Percentiles rank a stretch among this genome's conserved stretches.
phyloP scores from a whole-genome alignment of 2,888 invertebrate species.

The Hecatera dysodea region DNA sequence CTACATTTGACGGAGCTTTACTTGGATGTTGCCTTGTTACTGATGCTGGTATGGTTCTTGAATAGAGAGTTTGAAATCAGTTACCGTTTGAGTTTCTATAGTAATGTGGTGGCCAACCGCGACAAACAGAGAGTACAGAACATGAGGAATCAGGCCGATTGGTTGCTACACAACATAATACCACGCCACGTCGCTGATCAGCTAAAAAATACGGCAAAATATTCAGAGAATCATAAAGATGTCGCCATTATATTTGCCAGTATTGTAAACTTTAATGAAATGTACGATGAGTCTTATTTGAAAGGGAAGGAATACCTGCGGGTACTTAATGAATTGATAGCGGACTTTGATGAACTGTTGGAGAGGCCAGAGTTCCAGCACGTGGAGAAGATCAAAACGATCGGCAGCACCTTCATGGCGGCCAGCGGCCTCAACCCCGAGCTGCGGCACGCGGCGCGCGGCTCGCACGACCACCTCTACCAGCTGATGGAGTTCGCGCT shows the following conservation, averaged over 20 bases:
- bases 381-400: slow-evolving; percentile 99
- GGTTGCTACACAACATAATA: slow-evolving; percentile 98
- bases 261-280: slow-evolving; percentile 99
- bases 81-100: slow-evolving; percentile 97
- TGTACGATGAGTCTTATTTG: slow-evolving; percentile 99
- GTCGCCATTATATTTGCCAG: slow-evolving; percentile 99
- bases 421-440: slow-evolving; percentile 98
- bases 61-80: slow-evolving; percentile 99
- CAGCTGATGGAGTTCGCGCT: slow-evolving; percentile 98
- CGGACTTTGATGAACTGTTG: slow-evolving; percentile 98
- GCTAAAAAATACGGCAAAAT: slow-evolving; percentile 97
- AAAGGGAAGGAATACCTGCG: slow-evolving; percentile 98
- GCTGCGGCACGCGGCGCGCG: slow-evolving; percentile 92
- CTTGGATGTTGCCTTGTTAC: slow-evolving; percentile 95
- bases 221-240: slow-evolving; percentile 98
- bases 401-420: slow-evolving; percentile 99
- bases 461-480: slow-evolving; percentile 94
- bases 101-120: slow-evolving; percentile 96
- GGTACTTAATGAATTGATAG: slow-evolving; percentile 98
- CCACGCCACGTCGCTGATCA: slow-evolving; percentile 98
- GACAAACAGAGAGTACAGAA: slow-evolving; percentile 97
- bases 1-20: slow-evolving; percentile 93
- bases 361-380: slow-evolving; percentile 95
- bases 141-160: slow-evolving; percentile 98
- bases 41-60: slow-evolving; percentile 97